Evolutionary conservation across 2,113 vertebrate genomes (phyloP).

Genomic region (Corynorhinus townsendii): DNA sequence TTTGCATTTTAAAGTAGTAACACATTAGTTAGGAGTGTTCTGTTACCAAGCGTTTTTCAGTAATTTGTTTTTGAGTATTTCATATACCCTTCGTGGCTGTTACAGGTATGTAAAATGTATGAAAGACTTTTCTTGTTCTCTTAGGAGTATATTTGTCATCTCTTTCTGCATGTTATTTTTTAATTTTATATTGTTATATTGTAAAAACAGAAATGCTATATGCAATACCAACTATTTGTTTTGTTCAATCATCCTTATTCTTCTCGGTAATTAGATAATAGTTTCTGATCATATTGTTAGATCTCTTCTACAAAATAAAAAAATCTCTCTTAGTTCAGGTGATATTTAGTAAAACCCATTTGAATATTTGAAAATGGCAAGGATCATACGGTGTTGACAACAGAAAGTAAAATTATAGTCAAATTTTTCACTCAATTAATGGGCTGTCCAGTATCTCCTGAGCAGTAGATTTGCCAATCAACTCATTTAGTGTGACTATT

Average conservation of each 20-base stretch:
- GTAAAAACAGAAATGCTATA: neutral
- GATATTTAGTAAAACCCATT: neutral
- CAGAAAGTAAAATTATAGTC: neutral
- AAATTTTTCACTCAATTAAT: neutral
- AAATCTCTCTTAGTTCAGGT: neutral
- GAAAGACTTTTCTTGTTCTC: neutral
- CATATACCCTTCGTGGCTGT: neutral
- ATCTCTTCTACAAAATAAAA: conserved; percentile 13
- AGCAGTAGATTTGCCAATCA: neutral
- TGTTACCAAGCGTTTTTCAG: neutral
- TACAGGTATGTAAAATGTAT: neutral
- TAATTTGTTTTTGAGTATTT: neutral
- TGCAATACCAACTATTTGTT: neutral
- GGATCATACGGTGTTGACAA: neutral
- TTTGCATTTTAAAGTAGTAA: conserved; percentile 12
- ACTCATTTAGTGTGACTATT: neutral
- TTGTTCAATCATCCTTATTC: neutral
- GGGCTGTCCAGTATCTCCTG: neutral
- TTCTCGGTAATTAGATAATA: neutral
- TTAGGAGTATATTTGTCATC: neutral
- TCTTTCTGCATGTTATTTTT: neutral
- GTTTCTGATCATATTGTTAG: neutral
- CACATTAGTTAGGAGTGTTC: neutral
- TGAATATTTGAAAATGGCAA: neutral
- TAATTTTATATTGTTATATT: neutral